Evolutionary conservation across 2,888 invertebrate genomes (phyloP), one percentile per base, ranked within the genome.

Genomic region (Parascotia fuliginaria): DNA sequence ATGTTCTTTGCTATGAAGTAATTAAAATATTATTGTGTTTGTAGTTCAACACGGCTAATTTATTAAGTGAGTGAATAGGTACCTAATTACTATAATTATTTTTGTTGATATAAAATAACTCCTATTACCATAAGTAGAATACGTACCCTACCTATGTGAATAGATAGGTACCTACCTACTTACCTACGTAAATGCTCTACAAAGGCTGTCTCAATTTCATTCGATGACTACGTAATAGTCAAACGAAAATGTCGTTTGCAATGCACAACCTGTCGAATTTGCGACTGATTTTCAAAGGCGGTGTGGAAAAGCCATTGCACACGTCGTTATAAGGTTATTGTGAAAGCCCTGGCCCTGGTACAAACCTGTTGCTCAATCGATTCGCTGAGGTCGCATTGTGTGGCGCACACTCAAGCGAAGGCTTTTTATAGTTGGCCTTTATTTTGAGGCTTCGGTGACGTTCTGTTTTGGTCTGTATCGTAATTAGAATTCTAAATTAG

Each of bases 331-430:
- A 53, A 52, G 45, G 40, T 39, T 55, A 50, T 57, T 55, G 60
- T 57, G 54, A 66, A 68, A 71, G 71, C 72, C 72, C 72, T 60
- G 70, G 71, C 72, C 72, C 72, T 60, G 70, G 60, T 46, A 51
- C 36, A 56, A 65, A 87, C 87, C 86, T 87, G 87, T 87, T 85
- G 87, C 87, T 83, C 75, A 71, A 87, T 87, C 87, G 87, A 87
- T 87, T 81, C 60, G 70, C 58, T 65, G 70, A 65, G 63, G 58
- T 65, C 72, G 71, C 75, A 77, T 74, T 75, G 72, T 73, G 71
- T 64, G 66, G 76, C 80, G 80, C 77, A 75, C 68, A 72, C 76
- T 74, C 75, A 53, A 65, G 53, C 55, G 61, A 51, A 54, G 53
- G 64, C 66, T 70, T 69, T 69, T 75, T 63, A 52, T 65, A 58